A percentile compares a stretch with the other conserved stretches of the same genome.
phyloP scores from a whole-genome alignment of 2,113 vertebrate species.

The Cyprinodon brontotheroides region DNA sequence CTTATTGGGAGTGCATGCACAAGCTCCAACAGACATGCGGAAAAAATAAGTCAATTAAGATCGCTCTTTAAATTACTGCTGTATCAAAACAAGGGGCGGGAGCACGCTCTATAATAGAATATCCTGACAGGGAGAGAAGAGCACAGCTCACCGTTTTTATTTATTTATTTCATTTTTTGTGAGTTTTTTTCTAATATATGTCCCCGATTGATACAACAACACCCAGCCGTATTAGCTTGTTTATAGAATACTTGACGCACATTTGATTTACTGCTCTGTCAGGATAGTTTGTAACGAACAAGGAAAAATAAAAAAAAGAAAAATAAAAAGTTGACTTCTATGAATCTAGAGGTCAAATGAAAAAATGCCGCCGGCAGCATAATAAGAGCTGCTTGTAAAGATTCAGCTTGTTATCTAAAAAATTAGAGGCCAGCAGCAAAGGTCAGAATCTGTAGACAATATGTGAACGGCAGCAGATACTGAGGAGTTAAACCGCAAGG shows the following conservation, averaged over 20 bases:
- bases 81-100: conserved; percentile 84
- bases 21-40: conserved; percentile 75
- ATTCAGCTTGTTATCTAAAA: conserved; percentile 56
- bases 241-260: conserved; percentile 63
- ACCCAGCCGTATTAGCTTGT: conserved; percentile 69
- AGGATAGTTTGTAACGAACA: conserved; percentile 68
- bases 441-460: conserved; percentile 55
- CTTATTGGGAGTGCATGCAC: conserved; percentile 77
- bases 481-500: conserved; percentile 52
- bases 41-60: conserved; percentile 87
- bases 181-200: conserved; percentile 66
- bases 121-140: conserved; percentile 71
- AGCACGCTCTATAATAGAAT: conserved; percentile 78
- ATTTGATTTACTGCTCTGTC: conserved; percentile 72
- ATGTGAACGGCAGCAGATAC: conserved; percentile 21
- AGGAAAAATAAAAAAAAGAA: neutral
- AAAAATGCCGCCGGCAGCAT: conserved; percentile 44
- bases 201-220: conserved; percentile 66
- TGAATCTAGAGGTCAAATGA: conserved; percentile 63
- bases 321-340: conserved; percentile 46
- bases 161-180: too few species aligned
- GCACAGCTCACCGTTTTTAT: conserved; percentile 70
- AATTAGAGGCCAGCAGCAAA: conserved; percentile 60
- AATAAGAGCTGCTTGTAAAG: conserved; percentile 55
- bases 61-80: conserved; percentile 83